These are phyloP conservation scores for Onthophagus sagittarius DNA, from an alignment of 2,888 invertebrate genomes.

Conservation along the genomic window DNA sequence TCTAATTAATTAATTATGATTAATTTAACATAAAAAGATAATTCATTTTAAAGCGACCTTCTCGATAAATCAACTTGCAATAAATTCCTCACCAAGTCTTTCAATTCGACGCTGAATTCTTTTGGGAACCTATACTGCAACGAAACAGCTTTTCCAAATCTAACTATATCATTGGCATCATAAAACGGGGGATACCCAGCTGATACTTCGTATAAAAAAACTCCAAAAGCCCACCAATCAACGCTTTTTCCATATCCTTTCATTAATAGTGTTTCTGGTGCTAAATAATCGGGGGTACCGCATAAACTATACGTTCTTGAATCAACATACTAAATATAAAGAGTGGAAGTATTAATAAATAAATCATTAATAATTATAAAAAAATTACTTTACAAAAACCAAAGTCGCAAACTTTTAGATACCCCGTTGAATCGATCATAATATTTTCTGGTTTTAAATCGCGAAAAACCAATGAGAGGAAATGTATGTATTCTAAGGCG, in stretches of 20 bases:
- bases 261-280: conserved; percentile 84
- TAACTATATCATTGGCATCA: conserved; percentile 84
- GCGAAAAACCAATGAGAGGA: conserved; percentile 80
- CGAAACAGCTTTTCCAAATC: conserved; percentile 89
- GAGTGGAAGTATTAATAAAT: not conserved
- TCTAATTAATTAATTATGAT: conserved; percentile 44
- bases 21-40: not conserved
- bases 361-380: not conserved
- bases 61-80: conserved; percentile 76
- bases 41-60: conserved; percentile 43
- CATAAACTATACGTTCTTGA: conserved; percentile 87
- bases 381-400: conserved; percentile 78
- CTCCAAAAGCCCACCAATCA: conserved; percentile 95
- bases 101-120: conserved; percentile 75
- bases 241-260: conserved; percentile 89
- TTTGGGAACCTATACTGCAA: conserved; percentile 85
- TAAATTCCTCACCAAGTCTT: conserved; percentile 78
- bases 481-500: conserved; percentile 88
- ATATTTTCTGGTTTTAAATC: conserved; percentile 93
- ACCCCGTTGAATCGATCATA: conserved; percentile 73
- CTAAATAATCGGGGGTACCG: conserved; percentile 94
- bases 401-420: conserved; percentile 87
- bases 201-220: conserved; percentile 83
- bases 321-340: conserved; percentile 51
- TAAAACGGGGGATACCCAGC: conserved; percentile 92